phyloP scores from a whole-genome alignment of 2,888 invertebrate genomes.

The Chymomyza fuscimana region DNA sequence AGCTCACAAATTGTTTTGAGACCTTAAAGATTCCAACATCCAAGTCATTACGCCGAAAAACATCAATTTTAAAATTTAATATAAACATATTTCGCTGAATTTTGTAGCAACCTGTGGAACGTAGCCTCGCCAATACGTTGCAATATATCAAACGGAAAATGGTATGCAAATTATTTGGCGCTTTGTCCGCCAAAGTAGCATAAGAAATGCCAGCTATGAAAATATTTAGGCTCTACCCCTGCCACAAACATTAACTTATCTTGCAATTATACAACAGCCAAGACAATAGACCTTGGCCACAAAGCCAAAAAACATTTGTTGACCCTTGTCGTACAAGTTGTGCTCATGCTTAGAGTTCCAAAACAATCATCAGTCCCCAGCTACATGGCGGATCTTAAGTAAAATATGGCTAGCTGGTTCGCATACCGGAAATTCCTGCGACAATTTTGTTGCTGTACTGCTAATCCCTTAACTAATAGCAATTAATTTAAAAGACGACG shows the following conservation, averaged over 20 bases:
- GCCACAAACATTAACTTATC: conserved; percentile 2
- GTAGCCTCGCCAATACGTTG: conserved; percentile 72
- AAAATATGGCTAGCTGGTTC: conserved; percentile 66
- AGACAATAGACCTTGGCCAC: conserved; percentile 7
- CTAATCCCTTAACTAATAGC: conserved; percentile 76
- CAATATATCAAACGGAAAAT: conserved; percentile 77
- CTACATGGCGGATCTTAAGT: conserved; percentile 30
- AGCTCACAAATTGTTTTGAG: no score
- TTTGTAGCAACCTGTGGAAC: conserved; percentile 75
- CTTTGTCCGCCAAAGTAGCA: conserved; percentile 28
- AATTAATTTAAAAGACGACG: conserved; percentile 77
- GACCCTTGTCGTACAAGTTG: conserved; percentile 25
- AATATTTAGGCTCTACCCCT: not conserved
- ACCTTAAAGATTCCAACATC: no score
- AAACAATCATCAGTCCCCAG: not conserved
- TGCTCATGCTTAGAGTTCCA: not conserved
- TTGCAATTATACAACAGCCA: not conserved
- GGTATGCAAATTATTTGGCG: conserved; percentile 64
- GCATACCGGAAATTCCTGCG: conserved; percentile 75
- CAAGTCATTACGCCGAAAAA: no score
- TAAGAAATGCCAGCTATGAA: conserved; percentile 35
- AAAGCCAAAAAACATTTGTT: conserved; percentile 7
- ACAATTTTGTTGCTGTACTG: conserved; percentile 68
- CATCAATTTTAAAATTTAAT: not conserved
- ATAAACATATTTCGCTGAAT: not conserved